Conservation (phyloP, 2,113 vertebrate genomes). For the Etheostoma cragini region DNA sequence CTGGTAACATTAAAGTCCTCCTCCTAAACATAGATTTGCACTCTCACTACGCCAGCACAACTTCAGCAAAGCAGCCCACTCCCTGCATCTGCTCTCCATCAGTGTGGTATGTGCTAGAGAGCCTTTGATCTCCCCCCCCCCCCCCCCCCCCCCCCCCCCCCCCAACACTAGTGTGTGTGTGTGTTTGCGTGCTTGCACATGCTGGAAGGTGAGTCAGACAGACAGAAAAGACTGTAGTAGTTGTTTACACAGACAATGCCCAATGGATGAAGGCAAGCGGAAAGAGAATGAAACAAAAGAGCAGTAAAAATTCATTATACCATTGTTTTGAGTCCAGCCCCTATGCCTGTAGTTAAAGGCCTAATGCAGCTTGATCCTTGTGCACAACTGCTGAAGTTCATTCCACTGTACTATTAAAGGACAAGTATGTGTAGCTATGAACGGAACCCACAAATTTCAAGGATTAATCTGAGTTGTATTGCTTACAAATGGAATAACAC, state of each 20-base stretch:
- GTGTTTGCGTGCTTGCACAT: conserved; percentile 23
- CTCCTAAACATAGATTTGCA: conserved; percentile 71
- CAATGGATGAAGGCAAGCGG: conserved; percentile 64
- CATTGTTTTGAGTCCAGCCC: conserved; percentile 52
- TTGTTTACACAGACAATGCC: conserved; percentile 70
- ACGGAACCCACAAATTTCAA: conserved; percentile 46
- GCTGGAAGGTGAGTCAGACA: conserved; percentile 54
- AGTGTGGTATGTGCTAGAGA: conserved; percentile 82
- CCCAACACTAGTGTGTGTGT: conserved; percentile 34
- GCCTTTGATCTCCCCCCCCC: conserved; percentile 74
- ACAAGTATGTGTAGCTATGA: conserved; percentile 52
- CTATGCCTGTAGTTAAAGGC: conserved; percentile 48
- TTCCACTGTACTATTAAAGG: conserved; percentile 59
- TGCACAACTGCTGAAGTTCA: conserved; percentile 53
- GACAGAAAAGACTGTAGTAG: conserved; percentile 69
- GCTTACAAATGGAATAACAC: conserved; percentile 32
- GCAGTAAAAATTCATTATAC: conserved; percentile 77
- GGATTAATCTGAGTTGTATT: conserved; percentile 38
- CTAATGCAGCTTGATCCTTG: conserved; percentile 54
- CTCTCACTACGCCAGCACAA: conserved; percentile 57
- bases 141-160: not conserved
- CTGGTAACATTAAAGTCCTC: conserved; percentile 67
- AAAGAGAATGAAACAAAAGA: conserved; percentile 71
- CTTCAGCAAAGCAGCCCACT: conserved; percentile 74
- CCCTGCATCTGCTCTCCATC: conserved; percentile 86